Evolutionary conservation across 2,888 invertebrate genomes (phyloP), one percentile per base, ranked within the genome.

Genomic region (Sicus ferrugineus): DNA sequence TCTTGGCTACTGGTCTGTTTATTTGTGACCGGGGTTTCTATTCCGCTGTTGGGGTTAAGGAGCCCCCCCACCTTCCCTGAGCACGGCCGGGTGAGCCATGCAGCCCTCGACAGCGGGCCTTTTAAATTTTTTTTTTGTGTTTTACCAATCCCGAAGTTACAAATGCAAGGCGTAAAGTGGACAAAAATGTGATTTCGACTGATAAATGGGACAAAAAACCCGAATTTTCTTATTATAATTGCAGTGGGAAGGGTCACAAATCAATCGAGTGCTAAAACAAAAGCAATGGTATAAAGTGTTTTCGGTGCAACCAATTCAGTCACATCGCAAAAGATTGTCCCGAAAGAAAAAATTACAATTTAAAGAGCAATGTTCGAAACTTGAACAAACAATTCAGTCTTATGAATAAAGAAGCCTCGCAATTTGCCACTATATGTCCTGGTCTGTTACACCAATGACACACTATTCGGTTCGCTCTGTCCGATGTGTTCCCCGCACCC

Each of bases 231-330:
- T 63, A 50, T 31, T 63, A 63, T 31, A 63, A 63, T 63, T 63
- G 63, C 21, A 50, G 63, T 16, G 26, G 30, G 21, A 50, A 63
- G 26, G 63, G 63, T 7, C 63, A 63, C 19, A 63, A 50, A 26
- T 63, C 63, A 28, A 63, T 1, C 6, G 30, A 63, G 19, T 63
- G 63, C 63, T 30, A 63, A 50, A 63, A 50, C 26, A 63, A 63
- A 50, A 16, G 19, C 7, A 63, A 63, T 19, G 63, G 50, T 2
- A 50, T 31, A 7, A 63, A 63, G 48, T 63, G 50, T 30, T 63
- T 63, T 19, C 23, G n/a, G 31, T 63, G 63, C 30, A 63, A 50
- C 21, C 19, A 31, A 16, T 50, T 26, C 14, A 50, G 63, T 9
- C 63, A 63, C 21, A 63, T 50, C 6, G 48, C 50, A 30, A 63